Evolutionary conservation across 2,113 vertebrate species (phyloP).

Genomic region (Leptodactylus fuscus): DNA sequence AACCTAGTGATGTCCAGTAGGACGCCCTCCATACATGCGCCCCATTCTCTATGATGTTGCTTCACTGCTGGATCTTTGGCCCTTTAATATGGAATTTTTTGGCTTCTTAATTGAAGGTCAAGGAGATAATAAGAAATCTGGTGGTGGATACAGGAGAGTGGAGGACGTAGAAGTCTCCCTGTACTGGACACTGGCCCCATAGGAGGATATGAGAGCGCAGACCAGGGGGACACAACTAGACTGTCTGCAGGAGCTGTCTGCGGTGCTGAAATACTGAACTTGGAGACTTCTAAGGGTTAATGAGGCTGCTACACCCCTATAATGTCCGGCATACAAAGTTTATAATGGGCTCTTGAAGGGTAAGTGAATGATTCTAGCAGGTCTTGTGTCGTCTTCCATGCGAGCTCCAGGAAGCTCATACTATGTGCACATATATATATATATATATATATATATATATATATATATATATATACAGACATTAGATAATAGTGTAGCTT

Average conservation of each 20-base stretch:
- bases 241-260: conserved; percentile 41
- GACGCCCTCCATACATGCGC: not conserved
- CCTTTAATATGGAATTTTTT: conserved; percentile 33
- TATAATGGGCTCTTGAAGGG: conserved; percentile 28
- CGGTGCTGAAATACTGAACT: not conserved
- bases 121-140: conserved; percentile 15
- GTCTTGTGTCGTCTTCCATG: not conserved
- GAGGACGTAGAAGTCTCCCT: not conserved
- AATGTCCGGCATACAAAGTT: not conserved
- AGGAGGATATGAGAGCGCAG: not conserved
- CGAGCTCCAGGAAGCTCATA: too few species aligned
- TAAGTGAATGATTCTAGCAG: not conserved
- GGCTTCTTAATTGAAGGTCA: not conserved
- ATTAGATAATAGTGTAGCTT: too few species aligned
- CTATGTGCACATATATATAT: too few species aligned
- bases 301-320: not conserved
- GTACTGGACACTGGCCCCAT: not conserved
- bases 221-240: not conserved
- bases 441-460: too few species aligned
- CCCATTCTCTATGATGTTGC: not conserved
- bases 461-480: too few species aligned
- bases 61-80: not conserved
- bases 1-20: not conserved
- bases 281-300: not conserved
- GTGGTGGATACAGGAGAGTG: not conserved